A percentile compares a stretch with the other conserved stretches of the same genome.
These are phyloP conservation scores for Alviniconcha marisindica DNA, from an alignment of 1,140 invertebrate species.

Conservation along the genomic window DNA sequence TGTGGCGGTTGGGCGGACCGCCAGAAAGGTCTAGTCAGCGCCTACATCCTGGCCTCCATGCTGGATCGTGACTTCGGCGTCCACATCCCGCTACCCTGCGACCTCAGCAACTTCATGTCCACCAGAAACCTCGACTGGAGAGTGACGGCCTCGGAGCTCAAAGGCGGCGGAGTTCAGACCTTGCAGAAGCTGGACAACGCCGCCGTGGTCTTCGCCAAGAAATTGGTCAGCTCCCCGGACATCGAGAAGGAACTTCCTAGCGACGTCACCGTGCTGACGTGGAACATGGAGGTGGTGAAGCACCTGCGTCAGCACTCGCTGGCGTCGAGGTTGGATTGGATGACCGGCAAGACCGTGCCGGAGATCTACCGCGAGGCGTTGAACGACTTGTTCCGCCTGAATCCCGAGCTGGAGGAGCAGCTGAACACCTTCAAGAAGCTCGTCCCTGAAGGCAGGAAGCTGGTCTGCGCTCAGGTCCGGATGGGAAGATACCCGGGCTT, in stretches of 20 bases:
- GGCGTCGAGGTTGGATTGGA: background rate
- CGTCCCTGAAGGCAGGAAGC: background rate
- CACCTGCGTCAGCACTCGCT: constrained; percentile 28
- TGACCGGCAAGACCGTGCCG: background rate
- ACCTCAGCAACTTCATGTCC: constrained; percentile 23
- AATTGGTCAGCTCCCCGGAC: constrained; percentile 3
- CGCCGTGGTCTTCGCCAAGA: background rate
- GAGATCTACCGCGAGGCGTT: constrained; percentile 24
- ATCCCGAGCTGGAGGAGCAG: background rate
- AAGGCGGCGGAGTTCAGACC: background rate
- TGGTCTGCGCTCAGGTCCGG: constrained; percentile 49
- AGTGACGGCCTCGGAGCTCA: background rate
- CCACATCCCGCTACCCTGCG: constrained; percentile 41
- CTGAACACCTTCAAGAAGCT: background rate
- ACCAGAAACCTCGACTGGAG: constrained; percentile 39
- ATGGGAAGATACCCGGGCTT: constrained; percentile 42
- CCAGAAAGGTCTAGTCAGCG: constrained; percentile 42
- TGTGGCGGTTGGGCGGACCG: constrained; percentile 47
- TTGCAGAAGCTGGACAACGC: constrained; percentile 3
- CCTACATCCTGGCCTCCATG: constrained; percentile 43
- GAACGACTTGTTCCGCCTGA: background rate
- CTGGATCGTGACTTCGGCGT: constrained; percentile 40
- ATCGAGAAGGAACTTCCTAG: constrained; percentile 9
- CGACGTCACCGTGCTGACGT: constrained; percentile 28
- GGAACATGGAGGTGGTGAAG: constrained; percentile 38